A percentile compares a stretch with the other conserved stretches of the same genome.
Evolutionary conservation across 2,797 vertebrate species (phyloP).

Genomic region (Psittacula echo): DNA sequence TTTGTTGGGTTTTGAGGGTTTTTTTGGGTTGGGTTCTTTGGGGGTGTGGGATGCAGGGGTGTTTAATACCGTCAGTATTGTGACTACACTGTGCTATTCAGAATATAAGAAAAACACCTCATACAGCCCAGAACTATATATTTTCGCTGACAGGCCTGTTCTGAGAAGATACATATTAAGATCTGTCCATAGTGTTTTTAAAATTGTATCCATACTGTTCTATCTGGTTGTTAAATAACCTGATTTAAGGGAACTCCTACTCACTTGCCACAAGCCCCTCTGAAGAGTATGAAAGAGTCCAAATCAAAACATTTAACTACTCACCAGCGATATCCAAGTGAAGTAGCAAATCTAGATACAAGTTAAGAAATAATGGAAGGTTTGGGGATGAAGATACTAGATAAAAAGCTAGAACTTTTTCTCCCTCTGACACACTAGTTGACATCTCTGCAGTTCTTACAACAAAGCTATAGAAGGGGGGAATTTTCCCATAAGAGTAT

Average conservation of each 20-base stretch:
- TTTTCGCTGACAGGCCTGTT: not conserved
- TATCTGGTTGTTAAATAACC: not conserved
- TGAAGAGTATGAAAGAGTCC: not conserved
- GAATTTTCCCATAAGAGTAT: not conserved
- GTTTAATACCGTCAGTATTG: not conserved
- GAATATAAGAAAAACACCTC: not conserved
- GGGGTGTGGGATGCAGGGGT: not conserved
- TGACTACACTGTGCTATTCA: not conserved
- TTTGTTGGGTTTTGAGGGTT: not conserved
- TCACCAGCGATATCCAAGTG: not conserved
- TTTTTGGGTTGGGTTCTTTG: not conserved
- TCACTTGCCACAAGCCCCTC: not conserved
- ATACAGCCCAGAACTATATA: not conserved
- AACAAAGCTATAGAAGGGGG: not conserved
- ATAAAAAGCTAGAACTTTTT: not conserved
- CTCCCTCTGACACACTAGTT: not conserved
- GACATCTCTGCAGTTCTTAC: not conserved
- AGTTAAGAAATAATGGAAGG: not conserved
- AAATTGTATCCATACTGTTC: not conserved
- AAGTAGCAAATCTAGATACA: not conserved
- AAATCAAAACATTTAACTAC: not conserved
- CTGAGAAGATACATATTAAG: not conserved
- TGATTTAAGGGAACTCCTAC: not conserved
- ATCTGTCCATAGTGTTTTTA: not conserved
- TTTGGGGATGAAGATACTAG: not conserved